A percentile compares a stretch with the other conserved stretches of the same genome.
Conservation (phyloP, 2,113 vertebrate genomes). For the Aviceda subcristata region DNA sequence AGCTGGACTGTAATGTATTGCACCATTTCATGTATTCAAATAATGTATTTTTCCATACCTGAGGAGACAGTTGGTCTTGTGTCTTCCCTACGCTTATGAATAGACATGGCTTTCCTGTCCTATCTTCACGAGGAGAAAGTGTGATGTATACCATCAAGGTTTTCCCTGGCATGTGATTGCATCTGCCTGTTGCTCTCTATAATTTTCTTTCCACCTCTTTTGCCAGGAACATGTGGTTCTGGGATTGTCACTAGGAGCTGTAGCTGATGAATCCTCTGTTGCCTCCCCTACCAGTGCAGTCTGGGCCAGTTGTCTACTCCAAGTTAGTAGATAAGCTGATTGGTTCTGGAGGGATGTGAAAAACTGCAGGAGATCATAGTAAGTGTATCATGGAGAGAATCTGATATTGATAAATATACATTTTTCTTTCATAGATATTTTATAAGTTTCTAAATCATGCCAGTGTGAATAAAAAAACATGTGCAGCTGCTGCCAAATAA, state of each 20-base stretch:
- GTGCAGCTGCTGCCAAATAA: not conserved
- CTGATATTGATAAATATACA: not conserved
- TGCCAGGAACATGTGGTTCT: not conserved
- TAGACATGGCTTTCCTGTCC: not conserved
- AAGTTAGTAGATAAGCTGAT: slow-evolving; percentile 9
- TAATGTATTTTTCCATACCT: not conserved
- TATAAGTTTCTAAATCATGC: not conserved
- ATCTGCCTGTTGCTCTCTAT: not conserved
- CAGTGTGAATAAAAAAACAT: not conserved
- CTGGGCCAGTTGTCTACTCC: not conserved
- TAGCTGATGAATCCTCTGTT: not conserved
- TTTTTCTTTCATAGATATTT: not conserved
- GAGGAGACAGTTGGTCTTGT: not conserved
- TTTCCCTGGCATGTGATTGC: not conserved
- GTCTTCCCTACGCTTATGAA: not conserved
- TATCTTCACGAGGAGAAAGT: not conserved
- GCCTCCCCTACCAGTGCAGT: not conserved
- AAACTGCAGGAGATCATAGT: not conserved
- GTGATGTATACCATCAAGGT: not conserved
- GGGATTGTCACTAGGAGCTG: not conserved
- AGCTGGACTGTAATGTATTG: not conserved
- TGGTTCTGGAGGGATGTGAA: not conserved
- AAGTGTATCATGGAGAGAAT: not conserved
- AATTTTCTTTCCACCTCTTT: not conserved
- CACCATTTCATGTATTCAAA: not conserved